phyloP scores from a whole-genome alignment of 2,113 vertebrate genomes.

The Urocynchramus pylzowi region DNA sequence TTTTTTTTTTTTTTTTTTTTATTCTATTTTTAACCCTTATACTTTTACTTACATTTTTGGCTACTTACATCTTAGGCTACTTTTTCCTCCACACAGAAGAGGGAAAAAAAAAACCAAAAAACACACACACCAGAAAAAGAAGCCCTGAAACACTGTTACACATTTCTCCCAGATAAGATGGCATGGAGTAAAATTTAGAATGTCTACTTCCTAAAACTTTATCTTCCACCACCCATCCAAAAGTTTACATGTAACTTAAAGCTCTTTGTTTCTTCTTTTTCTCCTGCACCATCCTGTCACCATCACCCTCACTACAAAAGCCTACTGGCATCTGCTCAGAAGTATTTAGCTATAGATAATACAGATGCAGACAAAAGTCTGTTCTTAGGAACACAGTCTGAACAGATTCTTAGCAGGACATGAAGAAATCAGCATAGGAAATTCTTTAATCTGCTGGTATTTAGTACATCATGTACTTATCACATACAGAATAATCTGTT shows the following conservation, averaged over 20 bases:
- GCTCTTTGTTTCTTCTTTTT: not conserved
- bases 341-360: not conserved
- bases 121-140: rapidly evolving
- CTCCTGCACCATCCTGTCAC: not conserved
- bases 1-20: not conserved
- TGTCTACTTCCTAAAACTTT: not conserved
- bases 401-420: not conserved
- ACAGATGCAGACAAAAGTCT: not conserved
- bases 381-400: not conserved
- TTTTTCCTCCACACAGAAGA: not conserved
- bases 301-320: not conserved
- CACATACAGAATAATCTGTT: not conserved
- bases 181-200: not conserved
- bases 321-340: not conserved
- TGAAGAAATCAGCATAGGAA: not conserved
- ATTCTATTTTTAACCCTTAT: rapidly evolving
- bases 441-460: not conserved
- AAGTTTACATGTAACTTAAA: not conserved
- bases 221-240: not conserved
- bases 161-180: not conserved
- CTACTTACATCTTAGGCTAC: not conserved
- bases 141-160: not conserved
- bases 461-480: not conserved
- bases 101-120: not conserved
- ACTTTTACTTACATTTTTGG: not conserved